Evolutionary conservation across 1,140 invertebrate genomes (phyloP).

Genomic region (Panagrolaimus sp.): DNA sequence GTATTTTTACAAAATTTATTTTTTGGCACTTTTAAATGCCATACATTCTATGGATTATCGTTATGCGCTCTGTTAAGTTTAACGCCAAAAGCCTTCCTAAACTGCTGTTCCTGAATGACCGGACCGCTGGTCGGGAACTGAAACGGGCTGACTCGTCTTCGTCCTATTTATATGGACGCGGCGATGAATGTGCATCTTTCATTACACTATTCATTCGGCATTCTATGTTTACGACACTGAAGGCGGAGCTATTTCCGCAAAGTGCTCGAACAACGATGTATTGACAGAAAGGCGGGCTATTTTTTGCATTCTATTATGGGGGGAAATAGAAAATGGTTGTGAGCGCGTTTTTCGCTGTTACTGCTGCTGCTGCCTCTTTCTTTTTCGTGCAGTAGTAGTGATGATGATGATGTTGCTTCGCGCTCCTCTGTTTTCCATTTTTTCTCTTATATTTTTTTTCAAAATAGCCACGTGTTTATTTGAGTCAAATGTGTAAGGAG

Average conservation of each 20-base stretch:
- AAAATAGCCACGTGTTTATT: constrained; percentile 14
- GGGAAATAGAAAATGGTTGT: background rate
- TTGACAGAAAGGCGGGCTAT: constrained; percentile 1
- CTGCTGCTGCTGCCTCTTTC: background rate
- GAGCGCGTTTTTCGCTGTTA: background rate
- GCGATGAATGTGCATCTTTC: background rate
- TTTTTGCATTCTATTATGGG: constrained; percentile 12
- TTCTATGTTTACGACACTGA: background rate
- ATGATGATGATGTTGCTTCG: background rate
- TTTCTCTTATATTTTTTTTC: background rate
- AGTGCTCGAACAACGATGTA: background rate
- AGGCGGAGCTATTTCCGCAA: background rate
- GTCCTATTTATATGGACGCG: constrained; percentile 4
- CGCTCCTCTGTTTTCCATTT: constrained; percentile 14
- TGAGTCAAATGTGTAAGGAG: background rate
- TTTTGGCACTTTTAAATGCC: too few species aligned
- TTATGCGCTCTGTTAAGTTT: constrained; percentile 14
- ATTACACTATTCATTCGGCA: background rate
- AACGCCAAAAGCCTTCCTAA: constrained; percentile 7
- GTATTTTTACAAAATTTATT: too few species aligned
- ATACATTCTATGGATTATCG: background rate
- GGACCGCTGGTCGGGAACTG: constrained; percentile 13
- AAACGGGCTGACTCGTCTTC: constrained; percentile 13
- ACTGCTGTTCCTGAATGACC: constrained; percentile 11
- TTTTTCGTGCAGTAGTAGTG: too few species aligned